Percentiles rank a stretch among this genome's conserved stretches.
Conservation (phyloP, 2,888 invertebrate species). For the Drosophila nr. perissopoda region DNA sequence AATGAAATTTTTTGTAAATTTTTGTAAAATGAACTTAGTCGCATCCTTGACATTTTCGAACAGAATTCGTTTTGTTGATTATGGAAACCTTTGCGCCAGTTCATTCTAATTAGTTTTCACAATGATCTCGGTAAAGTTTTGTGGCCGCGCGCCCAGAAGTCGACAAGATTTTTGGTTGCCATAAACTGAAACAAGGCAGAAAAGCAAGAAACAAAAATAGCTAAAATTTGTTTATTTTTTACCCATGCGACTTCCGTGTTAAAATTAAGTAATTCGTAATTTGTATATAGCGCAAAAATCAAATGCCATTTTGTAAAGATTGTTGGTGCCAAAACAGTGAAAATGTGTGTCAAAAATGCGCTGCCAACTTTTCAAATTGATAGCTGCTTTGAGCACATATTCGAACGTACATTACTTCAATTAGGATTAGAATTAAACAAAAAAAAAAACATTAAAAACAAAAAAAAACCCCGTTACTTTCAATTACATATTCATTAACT, state of each 20-base stretch:
- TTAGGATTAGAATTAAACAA: conserved; percentile 28
- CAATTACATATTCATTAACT: conserved; percentile 32
- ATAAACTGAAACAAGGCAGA: conserved; percentile 69
- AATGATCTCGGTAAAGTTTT: conserved; percentile 84
- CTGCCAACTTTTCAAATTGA: conserved; percentile 50
- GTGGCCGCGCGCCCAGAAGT: conserved; percentile 70
- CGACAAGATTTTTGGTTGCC: conserved; percentile 67
- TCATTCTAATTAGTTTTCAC: conserved; percentile 84
- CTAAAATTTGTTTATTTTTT: conserved; percentile 60
- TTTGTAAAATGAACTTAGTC: conserved; percentile 64
- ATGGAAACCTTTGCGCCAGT: conserved; percentile 31
- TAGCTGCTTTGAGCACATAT: conserved; percentile 46
- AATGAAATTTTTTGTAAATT: conserved; percentile 79
- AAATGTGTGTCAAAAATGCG: conserved; percentile 49
- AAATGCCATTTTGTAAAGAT: conserved; percentile 72
- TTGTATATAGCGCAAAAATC: conserved; percentile 65
- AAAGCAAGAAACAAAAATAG: conserved; percentile 63
- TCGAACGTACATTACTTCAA: conserved; percentile 34
- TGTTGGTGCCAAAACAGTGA: conserved; percentile 72
- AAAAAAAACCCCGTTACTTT: conserved; percentile 31
- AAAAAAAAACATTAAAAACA: not conserved
- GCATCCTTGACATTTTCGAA: conserved; percentile 16
- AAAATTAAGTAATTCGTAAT: conserved; percentile 60
- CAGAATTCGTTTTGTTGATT: conserved; percentile 5
- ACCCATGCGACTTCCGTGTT: conserved; percentile 54